Base-by-base conservation (phyloP, 2,888 invertebrate genomes). In the Ferrisia virgata region DNA sequence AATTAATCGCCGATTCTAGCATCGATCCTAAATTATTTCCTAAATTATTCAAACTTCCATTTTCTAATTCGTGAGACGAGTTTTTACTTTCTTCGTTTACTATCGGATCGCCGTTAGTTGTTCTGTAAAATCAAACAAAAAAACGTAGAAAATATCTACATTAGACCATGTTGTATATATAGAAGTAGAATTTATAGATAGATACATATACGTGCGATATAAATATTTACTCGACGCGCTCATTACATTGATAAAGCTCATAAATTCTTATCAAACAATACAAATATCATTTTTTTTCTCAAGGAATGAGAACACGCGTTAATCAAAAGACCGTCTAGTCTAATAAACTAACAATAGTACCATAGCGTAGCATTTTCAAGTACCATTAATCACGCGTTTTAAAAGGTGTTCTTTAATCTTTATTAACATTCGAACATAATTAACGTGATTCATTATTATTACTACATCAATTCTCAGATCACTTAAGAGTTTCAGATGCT, bases 1-100 rank as follows among this genome's bases (percentile, higher is more conserved):
- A 79, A 40, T 84, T 84, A 11, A 84, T 84, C 33, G 84, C 84
- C n/a, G 79, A 79, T 40, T 79, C 79, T 22, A 84, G 25, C 84
- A 84, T 84, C 11, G 79, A 36, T 5, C 79, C 84, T 39, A 84
- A 33, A 28, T 84, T 84, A 58, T 79, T 58, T 13, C 84, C 84
- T 31, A 69, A 22, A 69, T 84, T 79, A 64, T 84, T 79, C 39
- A 84, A 64, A 33, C 28, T 79, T 40, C 79, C 84, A 33, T 79
- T 84, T 58, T 84, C 84, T 13, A 79, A 13, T 18, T 84, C 84
- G 11, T 58, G 36, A 18, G 40, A 43, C 1, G 39, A 6, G 40
- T 40, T 18, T 43, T 79, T 43, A 22, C 25, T 22, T 25, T 40
- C 79, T 79, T 79, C 40, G 39, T 40, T 43, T 5, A 39, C 76